phyloP scores from a whole-genome alignment of 2,888 invertebrate genomes.

The Stramonita haemastoma region DNA sequence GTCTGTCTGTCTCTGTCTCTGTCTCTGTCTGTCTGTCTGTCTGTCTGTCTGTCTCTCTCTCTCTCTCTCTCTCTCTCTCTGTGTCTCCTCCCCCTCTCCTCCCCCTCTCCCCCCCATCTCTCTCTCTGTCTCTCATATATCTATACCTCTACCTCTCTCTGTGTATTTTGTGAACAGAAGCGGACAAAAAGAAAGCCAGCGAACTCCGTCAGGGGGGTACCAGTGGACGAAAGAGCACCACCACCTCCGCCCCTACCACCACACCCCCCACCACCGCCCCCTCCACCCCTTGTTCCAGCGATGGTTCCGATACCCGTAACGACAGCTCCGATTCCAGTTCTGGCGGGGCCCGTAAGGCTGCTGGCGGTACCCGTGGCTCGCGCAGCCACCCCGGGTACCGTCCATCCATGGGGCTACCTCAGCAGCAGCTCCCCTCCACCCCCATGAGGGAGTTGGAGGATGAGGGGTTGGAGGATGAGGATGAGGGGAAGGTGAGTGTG shows the following conservation, averaged over 20 bases:
- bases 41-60: neutral
- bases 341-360: conserved; percentile 37
- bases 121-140: too few relatives aligned
- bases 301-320: neutral
- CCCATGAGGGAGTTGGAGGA: conserved; percentile 42
- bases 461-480: conserved; percentile 44
- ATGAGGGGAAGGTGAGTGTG: conserved; percentile 40
- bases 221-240: neutral
- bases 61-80: neutral
- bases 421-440: conserved; percentile 33
- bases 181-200: conserved; percentile 52
- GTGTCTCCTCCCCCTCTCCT: neutral
- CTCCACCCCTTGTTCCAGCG: neutral
- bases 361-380: neutral
- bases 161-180: conserved; percentile 51
- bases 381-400: conserved; percentile 41
- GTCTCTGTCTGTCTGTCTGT: neutral
- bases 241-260: conserved; percentile 41
- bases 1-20: too few relatives aligned
- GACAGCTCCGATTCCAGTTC: neutral
- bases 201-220: neutral
- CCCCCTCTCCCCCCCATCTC: too few relatives aligned
- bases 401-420: conserved; percentile 11
- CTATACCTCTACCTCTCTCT: too few relatives aligned
- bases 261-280: neutral